Evolutionary conservation across 2,113 vertebrate genomes (phyloP).

Genomic region (Aldabrachelys gigantea): DNA sequence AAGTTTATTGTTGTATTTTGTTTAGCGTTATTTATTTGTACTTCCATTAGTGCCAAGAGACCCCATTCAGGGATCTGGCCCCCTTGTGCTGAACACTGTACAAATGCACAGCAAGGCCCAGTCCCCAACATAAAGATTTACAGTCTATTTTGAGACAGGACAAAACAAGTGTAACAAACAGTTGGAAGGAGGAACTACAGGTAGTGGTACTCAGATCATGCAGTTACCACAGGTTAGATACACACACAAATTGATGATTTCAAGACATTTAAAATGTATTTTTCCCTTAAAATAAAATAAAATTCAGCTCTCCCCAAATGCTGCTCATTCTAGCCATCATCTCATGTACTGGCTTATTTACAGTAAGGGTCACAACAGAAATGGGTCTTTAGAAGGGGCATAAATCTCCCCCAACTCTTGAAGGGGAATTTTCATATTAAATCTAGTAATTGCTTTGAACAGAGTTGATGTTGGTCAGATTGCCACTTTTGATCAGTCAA

Average conservation of each 20-base stretch:
- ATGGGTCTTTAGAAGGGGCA: not conserved
- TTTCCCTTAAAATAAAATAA: not conserved
- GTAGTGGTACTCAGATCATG: not conserved
- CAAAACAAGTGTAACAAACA: not conserved
- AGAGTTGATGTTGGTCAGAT: not conserved
- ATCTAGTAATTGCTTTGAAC: not conserved
- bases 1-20: not conserved
- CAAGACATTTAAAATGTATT: not conserved
- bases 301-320: not conserved
- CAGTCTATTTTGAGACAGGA: not conserved
- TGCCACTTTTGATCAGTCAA: not conserved
- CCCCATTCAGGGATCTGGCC: not conserved
- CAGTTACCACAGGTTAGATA: not conserved
- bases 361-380: not conserved
- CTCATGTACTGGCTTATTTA: not conserved
- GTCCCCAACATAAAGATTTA: not conserved
- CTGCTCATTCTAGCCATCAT: not conserved
- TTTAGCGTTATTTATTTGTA: not conserved
- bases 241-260: accelerated
- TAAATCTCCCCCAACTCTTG: not conserved
- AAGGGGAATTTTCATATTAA: not conserved
- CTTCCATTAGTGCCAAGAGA: not conserved
- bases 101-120: not conserved
- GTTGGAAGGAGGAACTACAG: not conserved
- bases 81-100: not conserved